A percentile compares a stretch with the other conserved stretches of the same genome.
Conservation (phyloP, 1,140 invertebrate species). For the Ostrea edulis region DNA sequence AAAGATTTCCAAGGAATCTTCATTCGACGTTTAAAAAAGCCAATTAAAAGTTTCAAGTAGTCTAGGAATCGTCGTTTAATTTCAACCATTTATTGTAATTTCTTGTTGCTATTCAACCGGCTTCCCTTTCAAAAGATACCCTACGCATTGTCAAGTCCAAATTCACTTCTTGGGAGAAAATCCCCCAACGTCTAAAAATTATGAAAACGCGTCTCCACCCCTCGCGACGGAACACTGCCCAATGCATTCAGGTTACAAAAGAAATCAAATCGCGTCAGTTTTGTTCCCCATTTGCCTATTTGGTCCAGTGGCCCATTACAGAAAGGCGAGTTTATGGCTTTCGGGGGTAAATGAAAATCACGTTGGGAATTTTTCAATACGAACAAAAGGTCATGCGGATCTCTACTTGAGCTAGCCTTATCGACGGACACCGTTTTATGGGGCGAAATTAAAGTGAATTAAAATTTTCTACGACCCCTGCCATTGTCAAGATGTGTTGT, state of each 20-base stretch:
- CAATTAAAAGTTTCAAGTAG: slow-evolving; percentile 31
- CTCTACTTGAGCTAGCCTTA: slow-evolving; percentile 20
- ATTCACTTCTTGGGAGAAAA: slow-evolving; percentile 28
- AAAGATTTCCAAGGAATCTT: slow-evolving; percentile 11
- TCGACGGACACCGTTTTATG: slow-evolving; percentile 10
- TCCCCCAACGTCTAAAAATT: neutral
- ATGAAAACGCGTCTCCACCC: neutral
- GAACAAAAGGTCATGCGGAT: slow-evolving; percentile 31
- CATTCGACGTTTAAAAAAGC: neutral
- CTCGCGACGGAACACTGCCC: neutral
- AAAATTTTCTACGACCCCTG: slow-evolving; percentile 24
- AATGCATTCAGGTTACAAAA: slow-evolving; percentile 3
- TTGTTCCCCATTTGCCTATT: neutral
- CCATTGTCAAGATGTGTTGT: slow-evolving; percentile 31
- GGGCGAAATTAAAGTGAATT: slow-evolving; percentile 27
- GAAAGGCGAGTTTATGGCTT: slow-evolving; percentile 12
- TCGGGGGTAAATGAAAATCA: slow-evolving; percentile 31
- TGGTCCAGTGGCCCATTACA: slow-evolving; percentile 17
- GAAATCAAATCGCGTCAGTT: slow-evolving; percentile 21
- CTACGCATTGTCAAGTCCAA: neutral
- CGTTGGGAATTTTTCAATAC: slow-evolving; percentile 31
- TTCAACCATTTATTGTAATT: slow-evolving; percentile 6
- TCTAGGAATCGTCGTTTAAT: neutral
- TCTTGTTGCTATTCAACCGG: neutral
- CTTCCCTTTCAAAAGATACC: neutral